Evolutionary conservation across 2,113 vertebrate species (phyloP).

Genomic region (Macheiramphus alcinus): DNA sequence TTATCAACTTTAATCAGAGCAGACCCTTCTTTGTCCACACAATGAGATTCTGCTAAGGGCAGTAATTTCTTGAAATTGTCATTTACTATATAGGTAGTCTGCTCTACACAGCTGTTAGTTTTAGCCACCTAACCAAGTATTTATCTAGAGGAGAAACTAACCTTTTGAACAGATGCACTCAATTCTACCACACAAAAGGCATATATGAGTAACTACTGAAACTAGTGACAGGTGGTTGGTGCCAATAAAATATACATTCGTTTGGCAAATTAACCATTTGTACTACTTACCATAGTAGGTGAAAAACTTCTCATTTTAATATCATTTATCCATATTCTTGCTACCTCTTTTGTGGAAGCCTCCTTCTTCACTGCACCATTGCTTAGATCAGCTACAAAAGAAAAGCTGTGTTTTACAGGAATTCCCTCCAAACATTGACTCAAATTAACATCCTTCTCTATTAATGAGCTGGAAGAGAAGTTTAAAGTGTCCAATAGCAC

Average conservation of each 20-base stretch:
- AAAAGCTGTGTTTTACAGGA: constrained; percentile 8
- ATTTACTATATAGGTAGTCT: not conserved
- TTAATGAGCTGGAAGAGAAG: not conserved
- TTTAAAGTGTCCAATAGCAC: not conserved
- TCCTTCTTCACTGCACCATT: constrained; percentile 95
- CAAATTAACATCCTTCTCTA: not conserved
- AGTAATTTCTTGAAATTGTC: not conserved
- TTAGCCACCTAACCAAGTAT: not conserved
- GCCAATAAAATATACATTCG: not conserved
- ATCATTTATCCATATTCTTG: constrained; percentile 93
- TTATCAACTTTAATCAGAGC: not conserved
- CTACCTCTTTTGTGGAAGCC: constrained; percentile 86
- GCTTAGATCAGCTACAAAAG: constrained; percentile 85
- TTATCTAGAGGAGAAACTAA: not conserved
- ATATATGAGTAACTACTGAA: not conserved
- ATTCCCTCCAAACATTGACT: not conserved
- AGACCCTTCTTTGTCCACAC: not conserved
- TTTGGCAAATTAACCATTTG: not conserved
- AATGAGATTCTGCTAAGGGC: not conserved
- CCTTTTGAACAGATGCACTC: not conserved
- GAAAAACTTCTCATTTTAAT: constrained; percentile 91
- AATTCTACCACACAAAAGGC: not conserved
- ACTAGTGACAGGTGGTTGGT: not conserved
- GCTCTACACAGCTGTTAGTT: not conserved
- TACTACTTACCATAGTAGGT: constrained; percentile 80